Conservation (phyloP, 2,888 invertebrate genomes). For the Phyllotreta cruciferae region DNA sequence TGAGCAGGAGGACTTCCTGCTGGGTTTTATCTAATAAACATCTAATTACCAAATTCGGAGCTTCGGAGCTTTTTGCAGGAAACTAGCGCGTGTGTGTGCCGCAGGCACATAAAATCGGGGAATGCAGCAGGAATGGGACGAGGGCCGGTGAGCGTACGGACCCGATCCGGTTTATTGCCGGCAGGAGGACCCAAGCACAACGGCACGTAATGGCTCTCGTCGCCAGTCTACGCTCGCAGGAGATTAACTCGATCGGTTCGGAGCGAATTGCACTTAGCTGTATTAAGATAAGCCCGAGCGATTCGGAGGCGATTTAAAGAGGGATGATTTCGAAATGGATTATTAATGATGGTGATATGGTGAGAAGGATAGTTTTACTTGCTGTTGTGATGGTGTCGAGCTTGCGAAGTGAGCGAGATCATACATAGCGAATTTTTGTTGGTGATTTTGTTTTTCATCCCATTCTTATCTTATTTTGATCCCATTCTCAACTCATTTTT, state of each 20-base stretch:
- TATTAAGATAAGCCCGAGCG: not conserved
- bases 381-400: too few relatives aligned
- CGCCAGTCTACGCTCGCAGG: conserved; percentile 29
- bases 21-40: too few relatives aligned
- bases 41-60: too few relatives aligned
- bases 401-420: too few relatives aligned
- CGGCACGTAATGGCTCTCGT: conserved; percentile 19
- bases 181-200: conserved; percentile 34
- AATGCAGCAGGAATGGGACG: conserved; percentile 11
- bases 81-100: conserved; percentile 15
- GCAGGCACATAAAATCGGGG: conserved; percentile 26
- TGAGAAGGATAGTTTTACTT: too few relatives aligned
- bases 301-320: not conserved
- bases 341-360: too few relatives aligned
- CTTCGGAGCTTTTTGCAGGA: too few relatives aligned
- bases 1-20: too few relatives aligned
- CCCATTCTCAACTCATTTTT: too few relatives aligned
- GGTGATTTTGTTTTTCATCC: too few relatives aligned
- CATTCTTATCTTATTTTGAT: too few relatives aligned
- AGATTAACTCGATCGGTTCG: conserved; percentile 39
- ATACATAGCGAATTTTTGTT: too few relatives aligned
- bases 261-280: conserved; percentile 8
- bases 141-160: conserved; percentile 1
- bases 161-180: conserved; percentile 40
- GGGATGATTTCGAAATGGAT: not conserved